A percentile compares a stretch with the other conserved stretches of the same genome.
These are phyloP conservation scores for Ispidina lecontei DNA, from an alignment of 2,797 vertebrate genomes.

Conservation along the genomic window DNA sequence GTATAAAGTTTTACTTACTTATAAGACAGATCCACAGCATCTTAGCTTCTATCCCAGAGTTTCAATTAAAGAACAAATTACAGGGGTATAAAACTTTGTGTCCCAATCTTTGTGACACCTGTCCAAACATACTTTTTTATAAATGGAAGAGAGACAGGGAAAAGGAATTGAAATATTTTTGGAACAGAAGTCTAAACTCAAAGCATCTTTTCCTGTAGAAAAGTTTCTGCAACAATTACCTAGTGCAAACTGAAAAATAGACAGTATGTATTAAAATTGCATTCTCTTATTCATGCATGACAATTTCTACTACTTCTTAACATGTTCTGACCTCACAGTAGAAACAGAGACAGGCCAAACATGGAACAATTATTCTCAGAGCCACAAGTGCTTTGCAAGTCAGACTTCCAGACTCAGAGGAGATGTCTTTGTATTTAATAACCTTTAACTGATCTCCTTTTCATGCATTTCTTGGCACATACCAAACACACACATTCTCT, in stretches of 20 bases:
- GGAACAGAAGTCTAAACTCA: background rate
- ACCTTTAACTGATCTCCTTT: background rate
- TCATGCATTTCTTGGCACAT: background rate
- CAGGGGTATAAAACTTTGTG: background rate
- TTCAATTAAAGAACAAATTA: background rate
- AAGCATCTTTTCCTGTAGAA: background rate
- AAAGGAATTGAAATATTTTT: background rate
- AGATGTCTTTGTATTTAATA: background rate
- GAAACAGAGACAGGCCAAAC: background rate
- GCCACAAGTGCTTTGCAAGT: background rate
- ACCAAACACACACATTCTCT: background rate
- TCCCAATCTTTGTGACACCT: background rate
- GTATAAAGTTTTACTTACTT: background rate
- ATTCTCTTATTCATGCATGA: background rate
- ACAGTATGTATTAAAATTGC: background rate
- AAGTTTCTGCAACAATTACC: background rate
- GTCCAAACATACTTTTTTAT: background rate
- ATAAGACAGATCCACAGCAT: background rate
- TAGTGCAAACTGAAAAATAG: background rate
- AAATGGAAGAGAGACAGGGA: background rate
- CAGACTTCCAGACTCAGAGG: background rate
- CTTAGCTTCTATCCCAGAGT: background rate
- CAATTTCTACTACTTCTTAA: background rate
- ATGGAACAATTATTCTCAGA: background rate
- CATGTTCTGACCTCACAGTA: background rate